Evolutionary conservation across 2,113 vertebrate genomes (phyloP).

Genomic region (Notarius lentiginosus): DNA sequence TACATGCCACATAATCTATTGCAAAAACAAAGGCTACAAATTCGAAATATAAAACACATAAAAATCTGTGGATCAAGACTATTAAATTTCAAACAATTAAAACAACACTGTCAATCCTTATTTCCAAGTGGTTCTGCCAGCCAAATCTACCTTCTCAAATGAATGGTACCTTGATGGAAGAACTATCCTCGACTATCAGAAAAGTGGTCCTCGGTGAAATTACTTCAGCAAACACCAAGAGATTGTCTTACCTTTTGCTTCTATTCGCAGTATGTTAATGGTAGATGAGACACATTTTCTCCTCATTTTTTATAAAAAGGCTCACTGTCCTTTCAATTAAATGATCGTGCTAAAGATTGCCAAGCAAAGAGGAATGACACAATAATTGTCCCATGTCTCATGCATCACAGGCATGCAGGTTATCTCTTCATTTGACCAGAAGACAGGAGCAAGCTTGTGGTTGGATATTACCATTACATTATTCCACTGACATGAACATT

Average conservation of each 20-base stretch:
- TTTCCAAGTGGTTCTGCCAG: constrained; percentile 61
- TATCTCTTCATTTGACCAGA: constrained; percentile 55
- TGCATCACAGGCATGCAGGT: constrained; percentile 36
- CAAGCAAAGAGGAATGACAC: constrained; percentile 49
- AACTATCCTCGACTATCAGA: constrained; percentile 63
- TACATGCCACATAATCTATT: constrained; percentile 8
- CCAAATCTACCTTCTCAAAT: constrained; percentile 65
- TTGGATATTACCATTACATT: not conserved
- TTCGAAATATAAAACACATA: constrained; percentile 26
- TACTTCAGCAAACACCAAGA: constrained; percentile 60
- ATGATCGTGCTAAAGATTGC: constrained; percentile 65
- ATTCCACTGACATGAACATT: not conserved
- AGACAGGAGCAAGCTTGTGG: constrained; percentile 29
- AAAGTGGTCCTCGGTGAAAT: constrained; percentile 67
- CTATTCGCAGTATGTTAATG: constrained; percentile 61
- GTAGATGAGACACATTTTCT: constrained; percentile 63
- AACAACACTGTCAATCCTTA: constrained; percentile 57
- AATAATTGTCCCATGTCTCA: constrained; percentile 56
- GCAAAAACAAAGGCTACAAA: not conserved
- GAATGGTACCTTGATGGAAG: constrained; percentile 62
- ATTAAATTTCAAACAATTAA: constrained; percentile 66
- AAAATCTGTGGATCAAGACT: constrained; percentile 51
- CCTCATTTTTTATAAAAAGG: constrained; percentile 59
- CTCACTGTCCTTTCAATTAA: constrained; percentile 68
- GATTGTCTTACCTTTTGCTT: constrained; percentile 57